Base-by-base conservation (phyloP, 2,113 vertebrate species). In the Anser cygnoides region DNA sequence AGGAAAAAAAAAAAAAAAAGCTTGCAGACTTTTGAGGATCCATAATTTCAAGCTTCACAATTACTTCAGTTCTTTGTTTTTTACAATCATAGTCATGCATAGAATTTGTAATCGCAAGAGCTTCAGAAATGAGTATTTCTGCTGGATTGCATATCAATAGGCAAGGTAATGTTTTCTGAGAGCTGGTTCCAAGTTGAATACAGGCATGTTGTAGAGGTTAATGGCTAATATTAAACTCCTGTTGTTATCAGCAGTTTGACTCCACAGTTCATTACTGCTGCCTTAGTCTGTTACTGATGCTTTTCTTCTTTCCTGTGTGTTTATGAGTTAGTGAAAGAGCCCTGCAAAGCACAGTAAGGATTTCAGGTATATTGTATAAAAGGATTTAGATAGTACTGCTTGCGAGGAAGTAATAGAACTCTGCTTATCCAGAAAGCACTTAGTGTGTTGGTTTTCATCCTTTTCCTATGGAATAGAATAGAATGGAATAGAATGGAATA, bases 261-360 rank as follows among this genome's bases (percentile, higher is more conserved):
- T 94, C 81, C 67, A 83, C 78, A 90, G 87, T 87, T 96, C 94
- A 96, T 95, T 94, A 73, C 75, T 62, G 22, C 72, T 83, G 70
- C 33, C n/a, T 89, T 79, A 89, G 35, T 84, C 87, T 83, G 78
- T 87, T 89, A 87, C 31, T 83, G 66, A 72, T 55, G 62, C 21
- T 83, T 94, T 89, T 87, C 49, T 66, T 89, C 67, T 89, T 95
- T 65, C 2, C 25, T 49, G 1, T 90, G 28, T 74, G 29, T 87
- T 92, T 96, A 86, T 14, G 4, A 89, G n/a, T 49, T 44, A 76
- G 43, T 41, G 72, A 87, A 78, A 75, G 28, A 92, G 33, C 35
- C 14, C 33, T 70, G 54, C 6, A 79, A 92, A 78, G 3, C 20
- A 54, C 23, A 50, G 21, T 9, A 82, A 79, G 16, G 12, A 73